A percentile compares a stretch with the other conserved stretches of the same genome.
phyloP scores from a whole-genome alignment of 2,797 vertebrate genomes.

The Halcyon chelicuti region DNA sequence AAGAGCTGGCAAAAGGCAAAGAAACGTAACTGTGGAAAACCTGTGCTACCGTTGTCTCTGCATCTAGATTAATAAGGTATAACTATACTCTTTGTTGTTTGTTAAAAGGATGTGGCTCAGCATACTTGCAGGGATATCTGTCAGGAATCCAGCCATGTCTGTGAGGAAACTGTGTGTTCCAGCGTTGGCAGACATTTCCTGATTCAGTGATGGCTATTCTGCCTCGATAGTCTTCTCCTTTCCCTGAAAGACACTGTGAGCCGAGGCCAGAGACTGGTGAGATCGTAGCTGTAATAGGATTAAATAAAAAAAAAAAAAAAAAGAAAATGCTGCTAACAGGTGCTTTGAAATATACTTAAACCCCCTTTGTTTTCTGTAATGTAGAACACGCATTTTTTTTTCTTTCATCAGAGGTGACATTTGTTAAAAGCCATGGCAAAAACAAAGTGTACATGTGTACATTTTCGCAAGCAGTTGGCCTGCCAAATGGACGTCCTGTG shows the following conservation, averaged over 20 bases:
- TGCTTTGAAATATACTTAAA: not conserved
- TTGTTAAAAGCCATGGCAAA: not conserved
- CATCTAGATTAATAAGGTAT: not conserved
- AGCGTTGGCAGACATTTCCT: constrained; percentile 88
- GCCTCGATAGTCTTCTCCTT: constrained; percentile 86
- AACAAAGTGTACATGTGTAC: not conserved
- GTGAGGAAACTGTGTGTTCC: constrained; percentile 88
- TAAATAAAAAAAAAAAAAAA: not conserved
- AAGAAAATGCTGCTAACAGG: not conserved
- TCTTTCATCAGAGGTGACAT: not conserved
- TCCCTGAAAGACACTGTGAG: constrained; percentile 84
- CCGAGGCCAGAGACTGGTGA: constrained; percentile 78
- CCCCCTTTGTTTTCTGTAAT: not conserved
- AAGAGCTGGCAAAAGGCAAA: not conserved
- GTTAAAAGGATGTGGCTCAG: not conserved
- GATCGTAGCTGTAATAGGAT: constrained; percentile 73
- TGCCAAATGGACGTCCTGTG: not conserved
- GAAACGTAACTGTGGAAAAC: not conserved
- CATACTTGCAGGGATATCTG: constrained; percentile 95
- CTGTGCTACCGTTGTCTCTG: not conserved
- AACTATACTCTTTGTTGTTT: not conserved
- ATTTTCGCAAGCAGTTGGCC: not conserved
- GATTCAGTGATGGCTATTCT: constrained; percentile 80
- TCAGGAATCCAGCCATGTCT: constrained; percentile 87
- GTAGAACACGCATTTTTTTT: not conserved